phyloP scores from a whole-genome alignment of 2,888 invertebrate genomes.

The Eupithecia exiguata region DNA sequence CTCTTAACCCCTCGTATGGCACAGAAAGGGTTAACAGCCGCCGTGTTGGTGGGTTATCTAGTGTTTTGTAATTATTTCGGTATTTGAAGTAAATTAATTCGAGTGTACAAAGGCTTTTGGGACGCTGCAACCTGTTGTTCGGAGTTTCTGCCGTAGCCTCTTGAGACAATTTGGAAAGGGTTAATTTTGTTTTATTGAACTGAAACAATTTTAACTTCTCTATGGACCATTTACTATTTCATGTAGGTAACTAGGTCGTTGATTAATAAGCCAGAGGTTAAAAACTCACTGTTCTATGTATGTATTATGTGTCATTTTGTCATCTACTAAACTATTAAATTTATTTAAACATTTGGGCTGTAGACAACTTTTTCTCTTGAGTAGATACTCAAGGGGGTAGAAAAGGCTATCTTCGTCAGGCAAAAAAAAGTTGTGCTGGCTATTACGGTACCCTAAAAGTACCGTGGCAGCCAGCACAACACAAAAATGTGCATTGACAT shows the following conservation, averaged over 20 bases:
- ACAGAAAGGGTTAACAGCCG: constrained; percentile 58
- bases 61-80: constrained; percentile 44
- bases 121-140: constrained; percentile 29
- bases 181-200: constrained; percentile 17
- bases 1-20: constrained; percentile 51
- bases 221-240: background rate
- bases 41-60: constrained; percentile 52
- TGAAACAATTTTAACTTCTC: background rate
- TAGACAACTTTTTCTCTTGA: no score
- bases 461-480: no score
- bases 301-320: no score
- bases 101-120: constrained; percentile 12
- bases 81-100: constrained; percentile 32
- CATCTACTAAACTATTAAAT: no score
- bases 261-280: background rate
- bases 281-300: no score
- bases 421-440: no score
- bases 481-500: no score
- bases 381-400: no score
- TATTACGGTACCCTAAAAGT: no score
- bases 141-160: background rate
- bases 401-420: no score
- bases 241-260: no score
- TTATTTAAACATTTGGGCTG: no score
- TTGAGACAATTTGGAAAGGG: constrained; percentile 12